Percentiles rank a stretch among this genome's conserved stretches.
Conservation (phyloP, 1,140 invertebrate species). For the Ladona fulva region DNA sequence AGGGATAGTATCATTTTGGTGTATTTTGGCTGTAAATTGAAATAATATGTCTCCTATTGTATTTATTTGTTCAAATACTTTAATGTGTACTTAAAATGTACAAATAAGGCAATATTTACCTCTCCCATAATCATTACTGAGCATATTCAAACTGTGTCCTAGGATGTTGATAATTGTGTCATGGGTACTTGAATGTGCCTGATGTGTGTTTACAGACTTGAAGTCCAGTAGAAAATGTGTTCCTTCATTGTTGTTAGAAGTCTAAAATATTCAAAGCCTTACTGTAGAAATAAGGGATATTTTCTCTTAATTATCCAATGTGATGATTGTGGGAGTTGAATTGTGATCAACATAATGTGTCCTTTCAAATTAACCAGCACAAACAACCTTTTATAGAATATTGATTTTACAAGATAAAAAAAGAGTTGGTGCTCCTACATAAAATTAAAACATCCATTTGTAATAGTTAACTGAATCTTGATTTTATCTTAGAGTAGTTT, state of each 20-base stretch:
- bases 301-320: constrained; percentile 1
- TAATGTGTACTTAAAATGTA: constrained; percentile 7
- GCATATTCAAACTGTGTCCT: constrained; percentile 1
- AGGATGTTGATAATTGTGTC: constrained; percentile 1
- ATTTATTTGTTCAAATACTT: neutral
- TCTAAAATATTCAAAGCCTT: constrained; percentile 10
- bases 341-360: constrained; percentile 10
- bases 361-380: constrained; percentile 5
- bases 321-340: constrained; percentile 1
- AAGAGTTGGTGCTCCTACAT: neutral
- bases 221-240: neutral
- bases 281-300: constrained; percentile 6
- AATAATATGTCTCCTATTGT: neutral
- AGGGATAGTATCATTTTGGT: neutral
- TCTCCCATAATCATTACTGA: constrained; percentile 5
- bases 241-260: constrained; percentile 6
- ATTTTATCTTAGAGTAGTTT: neutral
- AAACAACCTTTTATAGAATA: constrained; percentile 8
- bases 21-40: constrained; percentile 10
- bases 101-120: constrained; percentile 10
- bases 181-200: neutral
- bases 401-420: neutral
- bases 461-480: neutral
- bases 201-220: neutral
- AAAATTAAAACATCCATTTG: neutral